Percentiles rank a stretch among this genome's conserved stretches.
These are phyloP conservation scores for Oreotrochilus melanogaster DNA, from an alignment of 2,113 vertebrate species.

Conservation along the genomic window DNA sequence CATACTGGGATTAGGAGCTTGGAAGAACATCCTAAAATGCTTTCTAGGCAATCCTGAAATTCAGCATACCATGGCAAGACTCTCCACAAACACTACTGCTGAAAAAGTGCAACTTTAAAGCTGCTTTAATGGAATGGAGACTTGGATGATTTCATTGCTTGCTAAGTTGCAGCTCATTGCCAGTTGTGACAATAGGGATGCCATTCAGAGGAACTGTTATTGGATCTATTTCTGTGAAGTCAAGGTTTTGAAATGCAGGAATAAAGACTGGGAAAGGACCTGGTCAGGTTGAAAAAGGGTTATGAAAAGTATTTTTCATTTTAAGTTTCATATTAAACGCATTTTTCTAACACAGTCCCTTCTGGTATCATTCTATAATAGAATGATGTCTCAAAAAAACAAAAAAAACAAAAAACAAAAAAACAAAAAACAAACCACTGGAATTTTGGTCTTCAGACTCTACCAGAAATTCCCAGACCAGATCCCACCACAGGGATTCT, in stretches of 20 bases:
- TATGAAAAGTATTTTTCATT: background rate
- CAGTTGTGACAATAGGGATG: background rate
- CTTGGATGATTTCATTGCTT: background rate
- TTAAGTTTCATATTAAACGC: background rate
- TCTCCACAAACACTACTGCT: background rate
- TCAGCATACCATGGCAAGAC: background rate
- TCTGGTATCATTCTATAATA: background rate
- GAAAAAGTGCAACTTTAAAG: background rate
- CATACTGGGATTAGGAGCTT: background rate
- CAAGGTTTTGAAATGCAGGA: background rate
- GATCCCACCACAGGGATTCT: background rate
- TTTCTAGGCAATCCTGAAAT: background rate
- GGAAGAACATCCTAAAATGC: background rate
- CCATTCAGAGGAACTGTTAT: background rate
- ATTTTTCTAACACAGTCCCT: background rate
- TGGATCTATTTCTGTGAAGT: background rate
- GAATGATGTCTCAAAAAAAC: background rate
- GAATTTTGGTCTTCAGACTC: background rate
- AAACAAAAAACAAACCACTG: background rate
- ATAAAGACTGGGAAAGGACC: background rate
- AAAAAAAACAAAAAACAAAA: background rate
- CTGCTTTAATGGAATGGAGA: background rate
- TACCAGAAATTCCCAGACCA: background rate
- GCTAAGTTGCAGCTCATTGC: background rate
- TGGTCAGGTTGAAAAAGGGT: background rate